phyloP scores from a whole-genome alignment of 2,888 invertebrate genomes.

The Drosophila subquinaria region DNA sequence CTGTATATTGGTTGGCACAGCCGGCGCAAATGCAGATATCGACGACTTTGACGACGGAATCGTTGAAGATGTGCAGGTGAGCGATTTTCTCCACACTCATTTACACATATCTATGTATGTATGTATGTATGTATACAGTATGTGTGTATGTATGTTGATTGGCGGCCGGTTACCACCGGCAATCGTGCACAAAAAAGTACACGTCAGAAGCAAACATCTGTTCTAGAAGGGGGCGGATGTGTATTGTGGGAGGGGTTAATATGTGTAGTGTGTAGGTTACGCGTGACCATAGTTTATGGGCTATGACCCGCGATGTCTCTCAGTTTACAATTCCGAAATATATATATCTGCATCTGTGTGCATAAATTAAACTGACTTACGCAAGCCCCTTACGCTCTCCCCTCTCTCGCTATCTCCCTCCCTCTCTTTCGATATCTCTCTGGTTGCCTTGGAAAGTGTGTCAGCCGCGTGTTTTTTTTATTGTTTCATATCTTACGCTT shows the following conservation, averaged over 20 bases:
- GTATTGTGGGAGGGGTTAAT: conserved; percentile 29
- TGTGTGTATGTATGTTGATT: conserved; percentile 6
- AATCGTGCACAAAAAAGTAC: conserved; percentile 64
- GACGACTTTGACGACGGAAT: conserved; percentile 79
- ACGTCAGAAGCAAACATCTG: conserved; percentile 74
- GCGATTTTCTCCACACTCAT: conserved; percentile 19
- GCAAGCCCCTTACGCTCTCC: conserved; percentile 28
- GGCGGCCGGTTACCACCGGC: conserved; percentile 44
- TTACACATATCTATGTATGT: background rate
- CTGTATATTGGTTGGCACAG: conserved; percentile 41
- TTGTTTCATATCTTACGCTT: conserved; percentile 43
- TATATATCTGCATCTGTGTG: background rate
- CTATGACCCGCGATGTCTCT: conserved; percentile 21
- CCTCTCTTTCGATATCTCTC: background rate
- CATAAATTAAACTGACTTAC: conserved; percentile 46
- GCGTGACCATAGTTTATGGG: conserved; percentile 35
- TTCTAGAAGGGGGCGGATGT: conserved; percentile 7
- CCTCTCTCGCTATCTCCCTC: background rate
- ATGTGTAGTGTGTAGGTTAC: conserved; percentile 16
- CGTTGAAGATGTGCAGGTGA: conserved; percentile 82
- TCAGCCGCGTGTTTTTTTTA: conserved; percentile 60
- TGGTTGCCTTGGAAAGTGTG: conserved; percentile 42
- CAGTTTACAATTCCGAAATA: background rate
- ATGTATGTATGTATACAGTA: background rate
- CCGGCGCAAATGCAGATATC: conserved; percentile 53